Percentiles rank a stretch among this genome's conserved stretches.
Evolutionary conservation across 2,113 vertebrate genomes (phyloP).

Genomic region (Neotoma lepida): DNA sequence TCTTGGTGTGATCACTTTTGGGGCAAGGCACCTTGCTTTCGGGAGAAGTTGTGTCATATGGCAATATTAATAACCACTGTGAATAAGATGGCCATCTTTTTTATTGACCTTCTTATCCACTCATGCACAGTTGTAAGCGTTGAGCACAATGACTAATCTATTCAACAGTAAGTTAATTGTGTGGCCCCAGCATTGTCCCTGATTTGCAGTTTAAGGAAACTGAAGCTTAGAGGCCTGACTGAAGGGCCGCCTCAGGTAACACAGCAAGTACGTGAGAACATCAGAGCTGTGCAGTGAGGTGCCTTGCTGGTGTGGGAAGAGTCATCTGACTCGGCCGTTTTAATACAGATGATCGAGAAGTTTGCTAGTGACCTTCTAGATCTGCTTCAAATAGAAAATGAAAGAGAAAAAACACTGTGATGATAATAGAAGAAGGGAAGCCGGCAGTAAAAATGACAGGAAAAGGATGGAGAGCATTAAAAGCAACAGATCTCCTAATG

Average conservation of each 20-base stretch:
- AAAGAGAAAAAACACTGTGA: not conserved
- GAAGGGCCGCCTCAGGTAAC: not conserved
- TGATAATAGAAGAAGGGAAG: slow-evolving; percentile 24
- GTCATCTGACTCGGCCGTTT: not conserved
- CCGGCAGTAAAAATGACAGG: not conserved
- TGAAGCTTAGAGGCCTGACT: not conserved
- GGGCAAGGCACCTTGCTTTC: not conserved
- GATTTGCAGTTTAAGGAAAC: slow-evolving; percentile 12
- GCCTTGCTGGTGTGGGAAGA: not conserved
- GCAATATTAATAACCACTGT: not conserved
- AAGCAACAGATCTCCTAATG: slow-evolving; percentile 11
- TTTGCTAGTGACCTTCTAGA: not conserved
- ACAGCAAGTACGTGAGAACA: not conserved
- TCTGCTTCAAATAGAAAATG: not conserved
- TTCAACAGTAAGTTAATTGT: not conserved
- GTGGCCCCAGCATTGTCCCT: not conserved
- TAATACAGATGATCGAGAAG: not conserved
- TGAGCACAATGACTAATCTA: not conserved
- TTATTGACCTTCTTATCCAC: not conserved
- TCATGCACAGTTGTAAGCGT: not conserved
- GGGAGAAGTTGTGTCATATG: not conserved
- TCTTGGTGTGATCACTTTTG: not conserved
- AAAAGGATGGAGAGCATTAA: slow-evolving; percentile 8
- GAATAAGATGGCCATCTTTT: not conserved
- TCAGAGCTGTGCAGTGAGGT: not conserved